Evolutionary conservation across 1,140 invertebrate species (phyloP), one percentile per base, ranked within the genome.

Genomic region (Ceratina australensis): DNA sequence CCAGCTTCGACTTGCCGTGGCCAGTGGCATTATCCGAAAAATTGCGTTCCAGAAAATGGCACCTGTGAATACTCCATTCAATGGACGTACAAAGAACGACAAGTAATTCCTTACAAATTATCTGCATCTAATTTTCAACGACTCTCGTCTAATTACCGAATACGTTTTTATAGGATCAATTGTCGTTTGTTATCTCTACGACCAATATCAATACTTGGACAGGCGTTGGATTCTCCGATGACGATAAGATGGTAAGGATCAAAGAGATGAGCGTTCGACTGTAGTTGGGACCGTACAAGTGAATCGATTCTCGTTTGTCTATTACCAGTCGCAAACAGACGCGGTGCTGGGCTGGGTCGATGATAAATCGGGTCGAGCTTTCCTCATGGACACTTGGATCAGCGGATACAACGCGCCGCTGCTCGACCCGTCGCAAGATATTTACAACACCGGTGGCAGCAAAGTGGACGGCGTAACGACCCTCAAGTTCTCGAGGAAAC

Each of bases 211-310:
- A 97, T 76, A 94, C 94, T 16, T 99, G 98, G 98, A 98, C 98
- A 3, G 98, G 98, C 3, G 97, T 99, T 80, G 98, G 96, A 16
- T 98, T 99, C 91, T 98, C 97, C 42, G 93, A 97, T 71, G 95
- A 97, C 87, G 95, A 95, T 75, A 95, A 94, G 88, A 98, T 98
- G 97, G 95, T 96, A 67, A 16, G 4, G 10, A 33, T 22, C 5
- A 28, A 42, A 8, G 33, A 26, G 16, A 26, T 60, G n/a, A 26
- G 26, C 24, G 15, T 56, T 12, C 10, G 10, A 42, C 10, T n/a
- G n/a, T n/a, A n/a, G n/a, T n/a, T n/a, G n/a, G n/a, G n/a, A n/a
- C n/a, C n/a, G n/a, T n/a, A n/a, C n/a, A 42, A 42, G 33, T 10
- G 33, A n/a, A 56, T 16, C n/a, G 42, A 57, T 33, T n/a, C 5